Evolutionary conservation across 2,113 vertebrate species (phyloP), one percentile per base, ranked within the genome.

Genomic region (Candoia aspera): DNA sequence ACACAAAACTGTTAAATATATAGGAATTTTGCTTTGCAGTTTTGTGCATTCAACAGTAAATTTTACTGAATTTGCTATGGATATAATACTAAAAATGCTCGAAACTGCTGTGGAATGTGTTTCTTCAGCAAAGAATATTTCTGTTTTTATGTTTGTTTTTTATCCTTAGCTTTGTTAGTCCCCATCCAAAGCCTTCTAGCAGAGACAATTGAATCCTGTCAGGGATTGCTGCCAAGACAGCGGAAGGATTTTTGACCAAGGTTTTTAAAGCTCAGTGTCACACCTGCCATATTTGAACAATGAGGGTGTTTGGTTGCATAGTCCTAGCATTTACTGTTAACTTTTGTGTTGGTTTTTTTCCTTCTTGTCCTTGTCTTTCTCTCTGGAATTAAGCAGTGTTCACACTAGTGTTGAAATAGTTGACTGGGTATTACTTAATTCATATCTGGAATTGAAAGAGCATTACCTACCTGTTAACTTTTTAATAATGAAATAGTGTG

Each of bases 201-300:
- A 97, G 96, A 97, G 97, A 96, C 96, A 96, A 98, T 97, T 98
- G 97, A 98, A 97, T 98, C 97, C 98, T 97, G 97, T 98, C 97
- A 98, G 98, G 98, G 98, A 97, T 97, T 97, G 97, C 97, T 98
- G 98, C 98, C 98, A 98, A 98, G 97, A 98, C 98, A 98, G 98
- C 96, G 99, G 99, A 99, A 99, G 99, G 99, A 99, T 99, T 99
- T 99, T 99, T 99, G 99, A 99, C 99, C 99, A 99, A 98, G 98
- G 98, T 99, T 98, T 98, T 98, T 97, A 97, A 98, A 99, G 99
- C 98, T 98, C 98, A 97, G 98, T 99, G 99, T 99, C 99, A 99
- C 98, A 99, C 98, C 98, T 99, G 98, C 98, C 98, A 98, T 98
- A 94, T 97, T 97, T 97, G 96, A 96, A 95, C 97, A 95, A 87